Evolutionary conservation across 1,140 invertebrate species (phyloP).

Genomic region (Drosophila trapezifrons): DNA sequence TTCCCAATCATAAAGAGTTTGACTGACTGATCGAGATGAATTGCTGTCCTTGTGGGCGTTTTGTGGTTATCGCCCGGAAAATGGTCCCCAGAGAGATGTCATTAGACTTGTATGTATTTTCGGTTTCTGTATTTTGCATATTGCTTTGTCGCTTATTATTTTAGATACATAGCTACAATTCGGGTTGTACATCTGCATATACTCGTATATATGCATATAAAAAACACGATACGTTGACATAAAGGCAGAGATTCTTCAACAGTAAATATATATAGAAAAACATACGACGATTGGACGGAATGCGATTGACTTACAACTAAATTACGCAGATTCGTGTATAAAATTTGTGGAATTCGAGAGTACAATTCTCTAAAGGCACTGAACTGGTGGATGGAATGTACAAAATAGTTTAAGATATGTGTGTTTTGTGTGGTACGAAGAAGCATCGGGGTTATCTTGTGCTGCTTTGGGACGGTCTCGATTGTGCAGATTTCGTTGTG

Average conservation of each 20-base stretch:
- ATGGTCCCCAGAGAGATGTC: conserved; percentile 13
- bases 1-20: too few species aligned
- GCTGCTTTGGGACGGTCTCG: conserved; percentile 20
- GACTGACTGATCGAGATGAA: conserved; percentile 9
- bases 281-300: conserved; percentile 56
- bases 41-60: conserved; percentile 33
- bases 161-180: conserved; percentile 46
- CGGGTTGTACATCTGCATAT: conserved; percentile 22
- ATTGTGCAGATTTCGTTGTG: conserved; percentile 47
- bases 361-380: conserved; percentile 64
- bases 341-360: conserved; percentile 53
- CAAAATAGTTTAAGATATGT: conserved; percentile 33
- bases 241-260: conserved; percentile 49
- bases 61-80: conserved; percentile 40
- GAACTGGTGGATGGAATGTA: conserved; percentile 62
- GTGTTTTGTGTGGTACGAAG: conserved; percentile 11
- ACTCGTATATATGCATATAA: conserved; percentile 45
- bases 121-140: conserved; percentile 44
- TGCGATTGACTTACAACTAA: conserved; percentile 51
- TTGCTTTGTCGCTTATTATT: conserved; percentile 43
- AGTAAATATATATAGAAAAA: conserved; percentile 32
- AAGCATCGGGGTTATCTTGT: conserved; percentile 22
- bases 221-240: conserved; percentile 55
- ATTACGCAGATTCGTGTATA: conserved; percentile 52
- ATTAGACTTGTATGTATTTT: conserved; percentile 36